Conservation (phyloP, 2,113 vertebrate genomes). For the Oceanodroma tethys region DNA sequence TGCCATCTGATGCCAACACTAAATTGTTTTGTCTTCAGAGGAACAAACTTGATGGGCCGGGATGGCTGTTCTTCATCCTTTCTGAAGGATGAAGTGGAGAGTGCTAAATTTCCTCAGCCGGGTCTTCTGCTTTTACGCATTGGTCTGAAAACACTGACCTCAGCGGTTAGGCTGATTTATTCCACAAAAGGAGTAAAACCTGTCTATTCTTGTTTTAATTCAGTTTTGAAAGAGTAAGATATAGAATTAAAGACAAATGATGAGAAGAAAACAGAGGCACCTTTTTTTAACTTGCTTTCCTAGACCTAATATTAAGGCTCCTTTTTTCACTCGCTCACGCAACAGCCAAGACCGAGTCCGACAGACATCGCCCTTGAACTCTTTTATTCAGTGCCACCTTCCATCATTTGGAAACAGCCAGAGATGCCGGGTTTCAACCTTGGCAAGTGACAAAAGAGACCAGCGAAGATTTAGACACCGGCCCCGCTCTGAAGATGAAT, state of each 20-base stretch:
- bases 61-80: neutral
- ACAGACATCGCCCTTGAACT: neutral
- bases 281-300: neutral
- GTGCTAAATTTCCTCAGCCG: neutral
- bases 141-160: constrained; percentile 13
- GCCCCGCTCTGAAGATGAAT: neutral
- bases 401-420: neutral
- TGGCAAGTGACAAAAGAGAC: neutral
- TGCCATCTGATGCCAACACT: neutral
- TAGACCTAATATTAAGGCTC: neutral
- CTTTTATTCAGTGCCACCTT: neutral
- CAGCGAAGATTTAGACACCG: neutral
- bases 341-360: neutral
- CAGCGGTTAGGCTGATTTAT: neutral
- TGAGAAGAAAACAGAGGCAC: neutral
- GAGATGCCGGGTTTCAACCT: neutral
- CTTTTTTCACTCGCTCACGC: neutral
- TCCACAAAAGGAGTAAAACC: neutral
- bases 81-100: neutral
- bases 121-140: neutral
- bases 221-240: neutral
- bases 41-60: fast-evolving
- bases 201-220: neutral
- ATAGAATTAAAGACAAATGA: neutral
- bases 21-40: neutral